A percentile compares a stretch with the other conserved stretches of the same genome.
Evolutionary conservation across 35 echinoderm and acorn worm species (phyloP).

Genomic region (Acanthaster planci): DNA sequence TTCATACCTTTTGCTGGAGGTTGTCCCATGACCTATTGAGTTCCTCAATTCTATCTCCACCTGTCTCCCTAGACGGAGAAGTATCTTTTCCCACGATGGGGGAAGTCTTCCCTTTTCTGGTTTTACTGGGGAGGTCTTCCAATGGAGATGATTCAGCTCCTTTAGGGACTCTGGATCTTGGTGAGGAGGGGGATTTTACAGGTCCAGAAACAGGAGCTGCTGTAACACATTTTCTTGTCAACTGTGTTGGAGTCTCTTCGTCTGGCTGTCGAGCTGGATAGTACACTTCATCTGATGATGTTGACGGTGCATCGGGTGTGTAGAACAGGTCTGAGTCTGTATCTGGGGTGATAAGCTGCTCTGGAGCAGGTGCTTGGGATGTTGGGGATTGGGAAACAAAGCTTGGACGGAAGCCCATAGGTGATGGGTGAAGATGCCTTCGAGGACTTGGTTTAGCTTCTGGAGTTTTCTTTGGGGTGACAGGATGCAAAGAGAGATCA

Average conservation of each 20-base stretch:
- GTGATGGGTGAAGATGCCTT: background rate
- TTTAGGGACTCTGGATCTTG: background rate
- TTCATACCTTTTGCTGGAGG: slow-evolving; percentile 58
- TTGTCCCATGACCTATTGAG: slow-evolving; percentile 70
- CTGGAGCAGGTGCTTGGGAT: background rate
- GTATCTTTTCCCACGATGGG: background rate
- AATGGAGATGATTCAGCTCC: background rate
- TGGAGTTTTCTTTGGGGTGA: background rate
- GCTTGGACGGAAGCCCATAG: background rate
- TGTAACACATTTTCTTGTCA: background rate
- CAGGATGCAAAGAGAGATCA: background rate
- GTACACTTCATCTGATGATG: background rate
- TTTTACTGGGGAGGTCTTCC: background rate
- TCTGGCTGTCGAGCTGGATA: slow-evolving; percentile 13
- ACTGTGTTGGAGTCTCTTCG: background rate
- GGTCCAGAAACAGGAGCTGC: background rate
- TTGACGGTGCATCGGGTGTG: background rate
- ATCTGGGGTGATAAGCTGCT: slow-evolving; percentile 9
- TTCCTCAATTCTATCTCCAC: slow-evolving; percentile 70
- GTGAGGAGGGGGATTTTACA: background rate
- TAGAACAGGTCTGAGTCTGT: slow-evolving; percentile 21
- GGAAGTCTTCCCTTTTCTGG: background rate
- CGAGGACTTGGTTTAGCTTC: slow-evolving; percentile 17
- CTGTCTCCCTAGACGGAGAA: slow-evolving; percentile 14
- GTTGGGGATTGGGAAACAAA: background rate